Conservation (phyloP, 2,113 vertebrate genomes). For the Raja brachyura region DNA sequence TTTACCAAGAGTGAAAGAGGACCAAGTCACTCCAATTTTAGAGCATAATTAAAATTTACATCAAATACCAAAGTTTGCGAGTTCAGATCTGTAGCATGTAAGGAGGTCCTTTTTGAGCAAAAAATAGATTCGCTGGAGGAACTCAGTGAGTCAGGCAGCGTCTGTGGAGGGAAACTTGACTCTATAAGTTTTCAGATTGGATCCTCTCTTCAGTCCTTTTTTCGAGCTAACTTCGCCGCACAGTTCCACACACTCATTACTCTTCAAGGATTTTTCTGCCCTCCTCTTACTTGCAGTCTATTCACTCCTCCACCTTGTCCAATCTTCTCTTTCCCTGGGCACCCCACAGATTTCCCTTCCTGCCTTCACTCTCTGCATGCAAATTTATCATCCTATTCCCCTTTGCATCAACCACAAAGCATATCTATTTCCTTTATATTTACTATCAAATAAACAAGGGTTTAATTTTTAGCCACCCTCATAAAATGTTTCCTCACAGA, state of each 20-base stretch:
- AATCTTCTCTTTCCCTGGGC: neutral
- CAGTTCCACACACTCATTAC: neutral
- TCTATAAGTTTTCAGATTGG: no score
- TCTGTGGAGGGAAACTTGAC: no score
- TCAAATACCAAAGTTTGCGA: no score
- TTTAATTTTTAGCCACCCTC: neutral
- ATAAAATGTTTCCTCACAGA: neutral
- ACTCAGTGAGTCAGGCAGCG: no score
- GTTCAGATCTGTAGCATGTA: no score
- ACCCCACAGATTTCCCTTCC: neutral
- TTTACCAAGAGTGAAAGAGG: neutral
- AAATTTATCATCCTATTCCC: neutral
- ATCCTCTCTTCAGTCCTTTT: no score
- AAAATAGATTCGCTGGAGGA: no score
- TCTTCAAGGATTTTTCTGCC: neutral
- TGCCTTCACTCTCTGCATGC: neutral
- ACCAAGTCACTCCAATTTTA: neutral
- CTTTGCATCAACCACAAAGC: neutral
- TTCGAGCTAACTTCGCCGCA: no score
- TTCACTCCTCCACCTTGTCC: no score
- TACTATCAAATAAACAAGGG: neutral
- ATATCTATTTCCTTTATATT: neutral
- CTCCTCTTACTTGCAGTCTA: no score
- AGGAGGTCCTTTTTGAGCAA: no score
- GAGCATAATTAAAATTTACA: neutral